Base-by-base conservation (phyloP, 2,113 vertebrate species). In the Anthoscopus minutus region DNA sequence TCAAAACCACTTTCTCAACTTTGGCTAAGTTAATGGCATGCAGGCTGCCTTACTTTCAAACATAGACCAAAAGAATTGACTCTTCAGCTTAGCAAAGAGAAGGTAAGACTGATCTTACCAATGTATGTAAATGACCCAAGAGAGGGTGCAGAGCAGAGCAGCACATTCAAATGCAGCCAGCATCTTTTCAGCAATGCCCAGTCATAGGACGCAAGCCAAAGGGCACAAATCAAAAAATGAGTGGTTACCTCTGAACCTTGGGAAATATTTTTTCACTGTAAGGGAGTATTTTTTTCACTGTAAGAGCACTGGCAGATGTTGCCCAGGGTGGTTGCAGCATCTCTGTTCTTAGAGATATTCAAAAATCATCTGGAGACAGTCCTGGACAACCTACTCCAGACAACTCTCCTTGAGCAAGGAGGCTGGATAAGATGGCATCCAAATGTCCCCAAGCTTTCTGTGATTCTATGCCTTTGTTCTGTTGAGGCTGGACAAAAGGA, bases 321-420 rank as follows among this genome's bases (percentile, higher is more conserved):
- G 13, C 23, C 33, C 18, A 56, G 5, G 2, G 4, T 47, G 1
- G 28, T 44, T 84, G 25, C 22, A 79, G 40, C 24, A 5, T 44
- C 66, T 83, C 38, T 15, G 13, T 35, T 56, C 5, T 31, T 45
- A 16, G 28, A 76, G 17, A 71, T 13, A n/a, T 54, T 76, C 2
- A 61, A 24, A 87, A 76, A 33, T 31, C 12, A 40, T 40, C 42
- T 17, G 17, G 40, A 35, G 44, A 31, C 1, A 1, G 19, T 71
- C 21, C 38, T 79, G 45, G 5, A 31, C 37, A 81, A 3, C 15
- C 28, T 78, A 33, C 8, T 73, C 10, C 9, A 38, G 17, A 4
- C 1, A 2, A 38, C 6, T 4, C 3, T 14, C 3, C 24, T n/a
- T 88, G 47, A 66, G n/a, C 1, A 3, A 60, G 25, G 4, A 13